phyloP scores from a whole-genome alignment of 2,797 vertebrate genomes.

The Falco naumanni region DNA sequence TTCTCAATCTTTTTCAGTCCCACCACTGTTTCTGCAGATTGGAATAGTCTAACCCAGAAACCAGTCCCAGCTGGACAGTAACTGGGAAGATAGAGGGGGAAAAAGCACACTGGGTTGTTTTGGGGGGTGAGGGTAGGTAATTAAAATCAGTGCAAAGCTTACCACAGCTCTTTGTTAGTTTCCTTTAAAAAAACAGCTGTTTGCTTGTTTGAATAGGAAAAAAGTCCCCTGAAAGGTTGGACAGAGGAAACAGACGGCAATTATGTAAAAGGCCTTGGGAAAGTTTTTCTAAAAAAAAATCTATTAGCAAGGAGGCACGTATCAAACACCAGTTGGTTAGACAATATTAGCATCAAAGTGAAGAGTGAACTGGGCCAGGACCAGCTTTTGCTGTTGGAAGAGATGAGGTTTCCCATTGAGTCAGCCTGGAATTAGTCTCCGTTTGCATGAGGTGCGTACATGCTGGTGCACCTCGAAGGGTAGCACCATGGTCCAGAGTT shows the following conservation, averaged over 20 bases:
- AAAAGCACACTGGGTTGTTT: neutral
- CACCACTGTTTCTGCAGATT: neutral
- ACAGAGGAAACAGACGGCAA: neutral
- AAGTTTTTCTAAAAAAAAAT: neutral
- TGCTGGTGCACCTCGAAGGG: neutral
- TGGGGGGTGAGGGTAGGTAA: fast-evolving
- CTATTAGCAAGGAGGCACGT: neutral
- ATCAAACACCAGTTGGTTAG: neutral
- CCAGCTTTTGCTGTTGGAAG: neutral
- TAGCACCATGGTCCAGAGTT: neutral
- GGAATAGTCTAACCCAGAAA: neutral
- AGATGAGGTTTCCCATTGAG: neutral
- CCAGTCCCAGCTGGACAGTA: neutral
- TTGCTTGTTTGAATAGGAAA: neutral
- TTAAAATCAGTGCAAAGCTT: neutral
- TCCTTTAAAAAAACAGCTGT: neutral
- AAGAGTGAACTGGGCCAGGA: neutral
- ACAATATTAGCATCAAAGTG: neutral
- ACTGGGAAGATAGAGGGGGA: neutral
- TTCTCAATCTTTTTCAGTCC: neutral
- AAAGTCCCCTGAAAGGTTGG: neutral
- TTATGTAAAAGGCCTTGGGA: neutral
- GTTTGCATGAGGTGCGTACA: neutral
- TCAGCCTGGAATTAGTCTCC: neutral
- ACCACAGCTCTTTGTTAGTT: neutral